Conservation (phyloP, 2,888 invertebrate species). For the Tetramorium bicarinatum region DNA sequence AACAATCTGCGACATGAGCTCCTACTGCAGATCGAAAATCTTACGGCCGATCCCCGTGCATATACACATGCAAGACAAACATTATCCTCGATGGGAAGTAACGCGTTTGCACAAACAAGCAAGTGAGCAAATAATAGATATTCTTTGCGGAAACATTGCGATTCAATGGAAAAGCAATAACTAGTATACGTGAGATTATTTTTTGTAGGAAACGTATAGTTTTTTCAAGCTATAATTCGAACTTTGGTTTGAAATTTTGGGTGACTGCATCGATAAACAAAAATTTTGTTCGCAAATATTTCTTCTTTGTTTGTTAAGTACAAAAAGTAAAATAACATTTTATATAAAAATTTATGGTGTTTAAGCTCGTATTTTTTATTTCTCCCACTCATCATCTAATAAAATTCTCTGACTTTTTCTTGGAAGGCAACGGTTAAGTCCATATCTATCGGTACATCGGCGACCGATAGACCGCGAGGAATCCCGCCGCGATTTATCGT, state of each 20-base stretch:
- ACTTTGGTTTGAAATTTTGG: background rate
- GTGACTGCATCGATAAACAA: background rate
- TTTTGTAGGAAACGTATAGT: no score
- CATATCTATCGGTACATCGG: conserved; percentile 23
- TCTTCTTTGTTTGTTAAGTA: background rate
- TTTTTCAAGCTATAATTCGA: background rate
- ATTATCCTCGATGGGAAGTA: background rate
- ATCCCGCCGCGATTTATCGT: conserved; percentile 72
- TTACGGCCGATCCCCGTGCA: background rate
- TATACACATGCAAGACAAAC: background rate
- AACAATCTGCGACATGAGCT: conserved; percentile 12
- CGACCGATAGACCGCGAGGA: conserved; percentile 58
- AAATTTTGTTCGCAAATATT: background rate
- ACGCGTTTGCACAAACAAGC: conserved; percentile 16
- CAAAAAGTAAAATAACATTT: background rate
- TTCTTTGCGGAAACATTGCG: background rate
- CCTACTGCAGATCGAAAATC: conserved; percentile 18
- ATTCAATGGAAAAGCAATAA: background rate
- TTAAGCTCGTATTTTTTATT: conserved; percentile 19
- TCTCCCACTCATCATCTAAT: conserved; percentile 43
- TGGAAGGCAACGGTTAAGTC: conserved; percentile 9
- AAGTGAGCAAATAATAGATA: background rate
- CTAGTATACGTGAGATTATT: background rate
- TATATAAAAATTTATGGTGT: conserved; percentile 11
- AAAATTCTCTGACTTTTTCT: conserved; percentile 59